phyloP scores from a whole-genome alignment of 2,113 vertebrate genomes.

The Protomyctophum bolini region DNA sequence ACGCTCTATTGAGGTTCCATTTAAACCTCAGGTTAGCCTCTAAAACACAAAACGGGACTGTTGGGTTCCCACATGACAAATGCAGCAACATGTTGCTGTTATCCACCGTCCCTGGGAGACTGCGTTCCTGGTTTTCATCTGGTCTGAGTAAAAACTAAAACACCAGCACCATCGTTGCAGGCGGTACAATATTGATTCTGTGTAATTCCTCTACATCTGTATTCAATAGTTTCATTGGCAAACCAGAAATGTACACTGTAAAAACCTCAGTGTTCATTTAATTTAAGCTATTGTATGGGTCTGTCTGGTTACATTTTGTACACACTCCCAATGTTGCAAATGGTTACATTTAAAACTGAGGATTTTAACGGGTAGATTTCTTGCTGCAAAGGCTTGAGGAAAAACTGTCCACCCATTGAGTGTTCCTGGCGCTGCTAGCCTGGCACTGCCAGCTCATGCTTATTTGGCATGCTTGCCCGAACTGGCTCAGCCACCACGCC shows the following conservation, averaged over 20 bases:
- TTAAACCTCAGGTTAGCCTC: conserved; percentile 11
- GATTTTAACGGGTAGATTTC: conserved; percentile 4
- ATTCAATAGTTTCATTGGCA: conserved; percentile 3
- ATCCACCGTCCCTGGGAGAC: neutral
- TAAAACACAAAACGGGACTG: conserved; percentile 3
- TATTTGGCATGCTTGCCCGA: conserved; percentile 52
- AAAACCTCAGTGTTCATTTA: too few species aligned
- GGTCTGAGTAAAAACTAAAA: neutral
- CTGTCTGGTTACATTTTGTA: too few species aligned
- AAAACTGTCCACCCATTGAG: conserved; percentile 32
- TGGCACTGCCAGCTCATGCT: conserved; percentile 48
- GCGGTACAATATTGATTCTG: conserved; percentile 43
- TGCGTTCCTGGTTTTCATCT: neutral
- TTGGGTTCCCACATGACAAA: conserved; percentile 27
- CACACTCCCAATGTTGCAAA: too few species aligned
- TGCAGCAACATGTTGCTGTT: conserved; percentile 31
- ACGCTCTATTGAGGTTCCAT: too few species aligned
- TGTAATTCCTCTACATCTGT: conserved; percentile 27
- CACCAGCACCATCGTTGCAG: conserved; percentile 25
- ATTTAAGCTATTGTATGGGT: too few species aligned
- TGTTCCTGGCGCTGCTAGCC: conserved; percentile 43
- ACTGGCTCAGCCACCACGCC: conserved; percentile 44
- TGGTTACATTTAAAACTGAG: too few species aligned
- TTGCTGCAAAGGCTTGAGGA: conserved; percentile 20
- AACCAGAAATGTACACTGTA: neutral